Conservation (phyloP, 2,888 invertebrate species). For the Leucophenga montana region DNA sequence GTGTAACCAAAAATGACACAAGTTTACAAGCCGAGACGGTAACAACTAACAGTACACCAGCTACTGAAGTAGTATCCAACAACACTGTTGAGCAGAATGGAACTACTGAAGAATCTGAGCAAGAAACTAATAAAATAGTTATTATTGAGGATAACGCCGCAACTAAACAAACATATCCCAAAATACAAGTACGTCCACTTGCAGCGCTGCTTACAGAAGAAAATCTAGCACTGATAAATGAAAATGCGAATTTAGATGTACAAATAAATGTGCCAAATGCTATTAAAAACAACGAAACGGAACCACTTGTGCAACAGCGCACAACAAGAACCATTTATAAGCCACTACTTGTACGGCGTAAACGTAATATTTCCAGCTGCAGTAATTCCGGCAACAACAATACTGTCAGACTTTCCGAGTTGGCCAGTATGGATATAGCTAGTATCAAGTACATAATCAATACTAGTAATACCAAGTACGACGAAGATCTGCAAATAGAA, state of each 20-base stretch:
- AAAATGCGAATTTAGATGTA: constrained; percentile 27
- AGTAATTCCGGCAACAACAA: constrained; percentile 55
- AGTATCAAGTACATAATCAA: constrained; percentile 71
- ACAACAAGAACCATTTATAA: background rate
- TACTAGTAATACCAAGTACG: constrained; percentile 69
- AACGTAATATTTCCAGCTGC: constrained; percentile 45
- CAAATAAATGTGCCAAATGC: background rate
- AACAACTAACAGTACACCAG: background rate
- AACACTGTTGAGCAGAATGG: no score
- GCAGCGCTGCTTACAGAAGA: constrained; percentile 57
- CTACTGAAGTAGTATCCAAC: background rate
- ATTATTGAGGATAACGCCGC: background rate
- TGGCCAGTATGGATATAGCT: constrained; percentile 70
- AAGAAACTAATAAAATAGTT: background rate
- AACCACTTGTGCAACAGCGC: background rate
- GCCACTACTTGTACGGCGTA: constrained; percentile 34
- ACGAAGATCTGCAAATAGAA: constrained; percentile 67
- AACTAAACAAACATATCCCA: constrained; percentile 40
- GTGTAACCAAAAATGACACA: background rate
- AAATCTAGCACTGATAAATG: constrained; percentile 48
- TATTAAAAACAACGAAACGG: background rate
- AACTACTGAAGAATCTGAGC: no score
- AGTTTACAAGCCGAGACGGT: background rate
- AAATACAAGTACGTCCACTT: constrained; percentile 65
- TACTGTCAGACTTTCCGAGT: constrained; percentile 44